Percentiles rank a stretch among this genome's conserved stretches.
Evolutionary conservation across 2,113 vertebrate species (phyloP).

Genomic region (Pan troglodytes): NHGRI_mPanTro3-v2.1_pri NC_072414.2:75762001-75762500

Average conservation of each 20-base stretch:
- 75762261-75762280: conserved; percentile 95
- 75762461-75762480: conserved; percentile 71
- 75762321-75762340: conserved; percentile 95
- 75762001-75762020: fast-evolving
- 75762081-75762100: too few species aligned
- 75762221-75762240: conserved; percentile 90
- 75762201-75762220: conserved; percentile 88
- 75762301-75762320: conserved; percentile 98
- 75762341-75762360: conserved; percentile 93
- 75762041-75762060: neutral
- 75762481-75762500: conserved; percentile 79
- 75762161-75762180: conserved; percentile 89
- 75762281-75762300: conserved; percentile 94
- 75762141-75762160: neutral
- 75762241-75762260: conserved; percentile 91
- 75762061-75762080: neutral
- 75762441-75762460: conserved; percentile 79
- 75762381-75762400: conserved; percentile 77
- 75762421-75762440: conserved; percentile 75
- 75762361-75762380: conserved; percentile 37
- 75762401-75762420: conserved; percentile 77
- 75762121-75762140: neutral
- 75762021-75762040: fast-evolving
- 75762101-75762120: fast-evolving
- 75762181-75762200: conserved; percentile 91